These are phyloP conservation scores for Mormyrops boulengeri DNA, from an alignment of 2,797 vertebrate species.

Conservation along the genomic window DNA sequence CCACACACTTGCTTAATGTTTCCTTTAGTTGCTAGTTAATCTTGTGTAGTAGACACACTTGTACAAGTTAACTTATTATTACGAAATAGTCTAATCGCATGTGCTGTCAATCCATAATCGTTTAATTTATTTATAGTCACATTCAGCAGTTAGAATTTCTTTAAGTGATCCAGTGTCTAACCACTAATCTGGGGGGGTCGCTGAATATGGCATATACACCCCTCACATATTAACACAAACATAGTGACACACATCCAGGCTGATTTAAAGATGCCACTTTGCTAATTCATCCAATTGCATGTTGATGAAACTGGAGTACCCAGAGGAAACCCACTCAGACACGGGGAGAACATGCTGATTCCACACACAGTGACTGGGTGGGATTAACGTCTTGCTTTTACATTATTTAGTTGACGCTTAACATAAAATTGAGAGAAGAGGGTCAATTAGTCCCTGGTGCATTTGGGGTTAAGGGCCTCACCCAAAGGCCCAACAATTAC, in stretches of 20 bases:
- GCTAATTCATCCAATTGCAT: background rate
- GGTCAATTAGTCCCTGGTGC: background rate
- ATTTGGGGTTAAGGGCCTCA: background rate
- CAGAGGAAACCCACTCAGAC: background rate
- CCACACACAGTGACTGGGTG: background rate
- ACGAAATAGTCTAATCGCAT: background rate
- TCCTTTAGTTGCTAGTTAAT: background rate
- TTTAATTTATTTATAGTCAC: background rate
- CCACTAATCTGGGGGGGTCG: too few relatives aligned
- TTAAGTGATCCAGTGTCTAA: too few relatives aligned
- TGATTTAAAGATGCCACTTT: background rate
- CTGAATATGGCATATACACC: too few relatives aligned
- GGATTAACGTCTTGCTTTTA: background rate
- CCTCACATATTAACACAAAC: background rate
- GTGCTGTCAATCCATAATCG: background rate
- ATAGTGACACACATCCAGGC: background rate
- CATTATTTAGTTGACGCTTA: background rate
- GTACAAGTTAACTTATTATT: background rate
- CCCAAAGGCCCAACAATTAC: background rate
- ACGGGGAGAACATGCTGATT: background rate
- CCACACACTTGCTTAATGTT: background rate
- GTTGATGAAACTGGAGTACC: background rate
- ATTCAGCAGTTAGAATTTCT: background rate
- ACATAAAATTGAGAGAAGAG: background rate
- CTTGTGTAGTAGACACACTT: background rate